A percentile compares a stretch with the other conserved stretches of the same genome.
Evolutionary conservation across 2,113 vertebrate species (phyloP).

Genomic region (Halcyon senegalensis): DNA sequence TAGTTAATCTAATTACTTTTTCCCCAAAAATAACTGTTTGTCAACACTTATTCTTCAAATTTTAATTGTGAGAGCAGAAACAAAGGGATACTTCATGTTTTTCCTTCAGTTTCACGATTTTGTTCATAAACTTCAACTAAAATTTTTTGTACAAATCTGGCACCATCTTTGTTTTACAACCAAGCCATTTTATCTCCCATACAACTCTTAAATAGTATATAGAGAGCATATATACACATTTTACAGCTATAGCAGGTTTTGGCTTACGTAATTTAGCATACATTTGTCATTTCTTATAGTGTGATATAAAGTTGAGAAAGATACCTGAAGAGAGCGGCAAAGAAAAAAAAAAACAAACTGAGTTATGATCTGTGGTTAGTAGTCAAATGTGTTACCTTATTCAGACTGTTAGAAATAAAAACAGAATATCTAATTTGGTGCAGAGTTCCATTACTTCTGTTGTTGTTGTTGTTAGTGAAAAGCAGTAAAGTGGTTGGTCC

Average conservation of each 20-base stretch:
- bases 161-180: neutral
- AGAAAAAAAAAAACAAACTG: neutral
- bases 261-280: neutral
- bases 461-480: conserved; percentile 66
- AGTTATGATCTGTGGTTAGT: conserved; percentile 56
- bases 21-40: neutral
- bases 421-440: conserved; percentile 52
- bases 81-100: neutral
- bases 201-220: neutral
- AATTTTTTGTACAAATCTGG: neutral
- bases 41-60: neutral
- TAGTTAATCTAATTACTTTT: neutral
- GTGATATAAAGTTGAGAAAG: conserved; percentile 17
- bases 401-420: conserved; percentile 62
- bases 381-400: conserved; percentile 66
- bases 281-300: neutral
- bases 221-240: neutral
- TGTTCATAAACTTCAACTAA: neutral
- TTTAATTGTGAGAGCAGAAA: neutral
- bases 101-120: neutral
- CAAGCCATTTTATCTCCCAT: neutral
- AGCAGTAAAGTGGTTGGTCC: conserved; percentile 68
- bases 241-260: neutral
- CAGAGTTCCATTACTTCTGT: conserved; percentile 61
- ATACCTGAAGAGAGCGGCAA: conserved; percentile 43